phyloP scores from a whole-genome alignment of 1,140 invertebrate genomes.

The Diprion similis region DNA sequence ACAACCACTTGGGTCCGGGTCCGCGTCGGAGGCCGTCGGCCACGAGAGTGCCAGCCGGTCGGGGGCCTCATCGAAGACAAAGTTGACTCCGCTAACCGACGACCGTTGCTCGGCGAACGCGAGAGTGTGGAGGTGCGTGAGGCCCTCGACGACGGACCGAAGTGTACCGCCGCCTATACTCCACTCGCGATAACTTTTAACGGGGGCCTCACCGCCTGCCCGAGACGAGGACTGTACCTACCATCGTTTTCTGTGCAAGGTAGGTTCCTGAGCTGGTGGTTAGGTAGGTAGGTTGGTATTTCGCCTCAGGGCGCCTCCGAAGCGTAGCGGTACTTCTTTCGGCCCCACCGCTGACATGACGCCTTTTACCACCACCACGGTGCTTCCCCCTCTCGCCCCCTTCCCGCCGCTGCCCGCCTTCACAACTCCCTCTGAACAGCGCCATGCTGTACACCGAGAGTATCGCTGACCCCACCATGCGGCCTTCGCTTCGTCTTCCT shows the following conservation, averaged over 20 bases:
- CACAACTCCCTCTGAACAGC: no score
- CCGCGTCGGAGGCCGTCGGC: conserved; percentile 5
- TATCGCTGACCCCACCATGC: no score
- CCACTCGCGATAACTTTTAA: no score
- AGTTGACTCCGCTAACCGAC: background rate
- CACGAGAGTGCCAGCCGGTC: conserved; percentile 6
- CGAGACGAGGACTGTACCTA: background rate
- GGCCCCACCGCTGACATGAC: background rate
- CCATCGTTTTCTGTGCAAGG: background rate
- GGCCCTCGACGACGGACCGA: background rate
- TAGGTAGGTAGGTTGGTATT: conserved; percentile 7
- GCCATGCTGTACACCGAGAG: no score
- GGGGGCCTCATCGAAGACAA: conserved; percentile 2
- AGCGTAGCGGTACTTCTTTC: background rate
- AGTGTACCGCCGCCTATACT: no score
- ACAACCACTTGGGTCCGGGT: background rate
- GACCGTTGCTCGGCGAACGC: background rate
- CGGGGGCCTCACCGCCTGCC: background rate
- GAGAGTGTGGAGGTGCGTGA: background rate
- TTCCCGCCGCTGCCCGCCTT: no score
- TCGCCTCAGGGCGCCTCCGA: background rate
- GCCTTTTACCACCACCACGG: background rate
- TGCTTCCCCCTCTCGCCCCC: no score
- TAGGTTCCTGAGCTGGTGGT: background rate
- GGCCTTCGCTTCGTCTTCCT: no score